phyloP scores from a whole-genome alignment of 2,113 vertebrate species.

The Halichoerus grypus region DNA sequence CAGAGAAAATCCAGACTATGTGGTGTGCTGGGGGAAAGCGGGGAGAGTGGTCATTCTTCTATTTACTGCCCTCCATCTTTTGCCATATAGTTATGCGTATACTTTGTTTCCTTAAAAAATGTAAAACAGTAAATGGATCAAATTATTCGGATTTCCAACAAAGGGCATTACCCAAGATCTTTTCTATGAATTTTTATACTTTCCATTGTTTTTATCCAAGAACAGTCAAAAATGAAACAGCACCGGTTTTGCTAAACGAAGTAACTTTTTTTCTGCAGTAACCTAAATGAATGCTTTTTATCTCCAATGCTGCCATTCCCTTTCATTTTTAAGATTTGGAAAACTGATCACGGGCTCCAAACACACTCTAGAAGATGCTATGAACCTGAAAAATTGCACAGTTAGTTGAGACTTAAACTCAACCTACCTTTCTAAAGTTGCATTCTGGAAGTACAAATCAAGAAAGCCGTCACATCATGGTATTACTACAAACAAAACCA shows the following conservation, averaged over 20 bases:
- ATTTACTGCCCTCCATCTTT: not conserved
- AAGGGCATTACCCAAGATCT: constrained; percentile 7
- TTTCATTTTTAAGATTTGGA: constrained; percentile 5
- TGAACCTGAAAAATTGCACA: not conserved
- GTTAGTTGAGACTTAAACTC: not conserved
- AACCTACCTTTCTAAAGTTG: constrained; percentile 48
- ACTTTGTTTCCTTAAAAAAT: not conserved
- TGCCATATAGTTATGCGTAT: not conserved
- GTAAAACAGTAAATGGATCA: not conserved
- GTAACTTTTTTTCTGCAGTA: not conserved
- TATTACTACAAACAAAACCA: constrained; percentile 58
- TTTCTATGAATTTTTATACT: not conserved
- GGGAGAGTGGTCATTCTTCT: not conserved
- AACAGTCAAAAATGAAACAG: not conserved
- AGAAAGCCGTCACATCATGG: not conserved
- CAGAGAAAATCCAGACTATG: not conserved
- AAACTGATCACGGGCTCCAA: not conserved
- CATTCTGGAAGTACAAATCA: constrained; percentile 36
- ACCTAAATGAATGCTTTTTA: not conserved
- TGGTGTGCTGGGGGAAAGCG: accelerated
- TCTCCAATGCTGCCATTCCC: not conserved
- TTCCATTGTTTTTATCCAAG: constrained; percentile 21
- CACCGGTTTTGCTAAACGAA: not conserved
- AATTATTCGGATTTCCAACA: constrained; percentile 45
- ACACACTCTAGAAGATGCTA: not conserved